A percentile compares a stretch with the other conserved stretches of the same genome.
Conservation (phyloP, 2,113 vertebrate genomes). For the Forbesichthys papilliferus region DNA sequence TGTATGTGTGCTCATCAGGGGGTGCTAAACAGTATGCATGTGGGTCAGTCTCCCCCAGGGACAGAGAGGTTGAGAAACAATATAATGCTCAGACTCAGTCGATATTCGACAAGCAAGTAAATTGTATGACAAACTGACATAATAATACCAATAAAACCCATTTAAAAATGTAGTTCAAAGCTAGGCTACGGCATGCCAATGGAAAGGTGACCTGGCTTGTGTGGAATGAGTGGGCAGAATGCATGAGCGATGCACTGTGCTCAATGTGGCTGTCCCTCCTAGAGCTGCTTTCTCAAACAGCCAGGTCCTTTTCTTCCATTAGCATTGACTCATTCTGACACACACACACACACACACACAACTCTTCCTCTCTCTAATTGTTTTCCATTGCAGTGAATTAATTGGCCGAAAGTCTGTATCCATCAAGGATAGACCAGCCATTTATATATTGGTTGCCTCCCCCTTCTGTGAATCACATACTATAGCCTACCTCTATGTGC, state of each 20-base stretch:
- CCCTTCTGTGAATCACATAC: neutral
- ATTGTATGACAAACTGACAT: too few relatives aligned
- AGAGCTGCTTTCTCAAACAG: neutral
- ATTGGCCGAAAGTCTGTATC: conserved; percentile 28
- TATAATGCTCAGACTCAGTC: too few relatives aligned
- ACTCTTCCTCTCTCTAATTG: conserved; percentile 16
- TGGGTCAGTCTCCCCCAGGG: neutral
- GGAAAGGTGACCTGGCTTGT: neutral
- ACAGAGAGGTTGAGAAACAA: too few relatives aligned
- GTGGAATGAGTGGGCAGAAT: neutral
- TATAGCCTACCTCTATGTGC: neutral
- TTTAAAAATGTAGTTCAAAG: neutral
- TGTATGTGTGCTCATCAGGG: neutral
- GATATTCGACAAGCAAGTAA: too few relatives aligned
- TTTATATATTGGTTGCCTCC: conserved; percentile 2
- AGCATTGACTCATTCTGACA: neutral
- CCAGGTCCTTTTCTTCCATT: neutral
- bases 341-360: conserved; percentile 18
- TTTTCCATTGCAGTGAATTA: conserved; percentile 20
- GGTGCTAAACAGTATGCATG: neutral
- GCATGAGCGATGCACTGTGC: neutral
- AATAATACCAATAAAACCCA: neutral
- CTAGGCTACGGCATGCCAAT: neutral
- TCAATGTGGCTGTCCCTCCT: neutral
- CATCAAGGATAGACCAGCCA: conserved; percentile 19